Evolutionary conservation across 2,888 invertebrate species (phyloP).

Genomic region (Perdita meconis): DNA sequence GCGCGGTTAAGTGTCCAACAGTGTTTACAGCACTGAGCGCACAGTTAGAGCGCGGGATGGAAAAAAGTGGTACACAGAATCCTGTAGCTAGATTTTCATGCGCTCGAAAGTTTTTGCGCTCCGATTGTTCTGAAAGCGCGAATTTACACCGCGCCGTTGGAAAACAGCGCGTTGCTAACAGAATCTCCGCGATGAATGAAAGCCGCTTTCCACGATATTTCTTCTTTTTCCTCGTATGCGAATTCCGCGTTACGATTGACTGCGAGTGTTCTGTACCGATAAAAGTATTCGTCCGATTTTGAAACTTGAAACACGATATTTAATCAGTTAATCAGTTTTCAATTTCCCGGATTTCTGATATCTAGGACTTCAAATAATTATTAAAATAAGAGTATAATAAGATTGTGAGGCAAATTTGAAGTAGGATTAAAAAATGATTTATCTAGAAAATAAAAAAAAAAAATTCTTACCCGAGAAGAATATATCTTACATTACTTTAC

Average conservation of each 20-base stretch:
- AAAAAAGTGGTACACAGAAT: neutral
- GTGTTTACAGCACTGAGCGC: neutral
- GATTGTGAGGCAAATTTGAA: too few relatives aligned
- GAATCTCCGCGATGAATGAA: neutral
- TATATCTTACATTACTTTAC: too few relatives aligned
- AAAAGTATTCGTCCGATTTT: neutral
- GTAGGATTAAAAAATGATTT: too few relatives aligned
- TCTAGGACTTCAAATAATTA: too few relatives aligned
- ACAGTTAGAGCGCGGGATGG: neutral
- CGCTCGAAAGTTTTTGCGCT: slow-evolving; percentile 12
- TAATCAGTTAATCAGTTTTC: too few relatives aligned
- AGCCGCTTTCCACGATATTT: slow-evolving; percentile 11
- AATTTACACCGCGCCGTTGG: slow-evolving; percentile 1
- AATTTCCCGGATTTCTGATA: too few relatives aligned
- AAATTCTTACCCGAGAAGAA: too few relatives aligned
- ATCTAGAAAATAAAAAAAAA: too few relatives aligned
- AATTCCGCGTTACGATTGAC: slow-evolving; percentile 6
- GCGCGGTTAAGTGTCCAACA: neutral
- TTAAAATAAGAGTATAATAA: too few relatives aligned
- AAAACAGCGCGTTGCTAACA: slow-evolving; percentile 18
- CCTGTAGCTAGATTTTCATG: slow-evolving; percentile 14
- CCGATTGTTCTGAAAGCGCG: slow-evolving; percentile 28
- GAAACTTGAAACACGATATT: too few relatives aligned
- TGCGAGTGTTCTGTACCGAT: slow-evolving; percentile 14
- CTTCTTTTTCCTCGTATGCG: neutral